Evolutionary conservation across 2,888 invertebrate species (phyloP).

Genomic region (Rhyacophila evoluta): DNA sequence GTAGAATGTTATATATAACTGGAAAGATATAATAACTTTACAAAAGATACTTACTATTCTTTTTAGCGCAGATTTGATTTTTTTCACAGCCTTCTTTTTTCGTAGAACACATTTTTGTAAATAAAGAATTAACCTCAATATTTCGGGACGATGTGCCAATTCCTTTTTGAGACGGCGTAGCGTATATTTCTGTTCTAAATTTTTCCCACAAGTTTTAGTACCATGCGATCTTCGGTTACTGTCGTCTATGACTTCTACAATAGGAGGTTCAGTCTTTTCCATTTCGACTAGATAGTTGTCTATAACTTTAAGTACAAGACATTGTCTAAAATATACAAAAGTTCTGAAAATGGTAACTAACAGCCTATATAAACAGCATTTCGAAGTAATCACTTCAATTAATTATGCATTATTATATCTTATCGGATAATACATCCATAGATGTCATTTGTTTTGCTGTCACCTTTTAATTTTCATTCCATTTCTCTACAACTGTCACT

Average conservation of each 20-base stretch:
- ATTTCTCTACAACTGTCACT: too few relatives aligned
- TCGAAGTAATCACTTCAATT: too few relatives aligned
- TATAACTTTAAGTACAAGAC: neutral
- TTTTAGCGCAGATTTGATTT: constrained; percentile 71
- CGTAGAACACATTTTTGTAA: constrained; percentile 70
- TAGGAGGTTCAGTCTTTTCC: neutral
- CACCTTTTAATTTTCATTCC: too few relatives aligned
- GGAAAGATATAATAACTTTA: too few relatives aligned
- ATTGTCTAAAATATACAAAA: neutral
- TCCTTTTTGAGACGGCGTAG: constrained; percentile 39
- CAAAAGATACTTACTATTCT: constrained; percentile 63
- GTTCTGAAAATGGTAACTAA: too few relatives aligned
- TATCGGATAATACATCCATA: too few relatives aligned
- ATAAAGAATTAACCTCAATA: constrained; percentile 70
- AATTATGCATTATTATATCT: too few relatives aligned
- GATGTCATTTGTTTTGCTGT: too few relatives aligned
- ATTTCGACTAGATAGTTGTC: neutral
- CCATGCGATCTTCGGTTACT: neutral
- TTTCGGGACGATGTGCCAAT: constrained; percentile 72
- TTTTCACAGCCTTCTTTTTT: constrained; percentile 71
- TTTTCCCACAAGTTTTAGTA: constrained; percentile 11
- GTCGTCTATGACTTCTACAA: neutral
- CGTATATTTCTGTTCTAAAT: constrained; percentile 29
- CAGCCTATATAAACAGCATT: too few relatives aligned
- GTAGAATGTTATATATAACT: too few relatives aligned